phyloP scores from a whole-genome alignment of 1,140 invertebrate species.

The Colletes latitarsis region DNA sequence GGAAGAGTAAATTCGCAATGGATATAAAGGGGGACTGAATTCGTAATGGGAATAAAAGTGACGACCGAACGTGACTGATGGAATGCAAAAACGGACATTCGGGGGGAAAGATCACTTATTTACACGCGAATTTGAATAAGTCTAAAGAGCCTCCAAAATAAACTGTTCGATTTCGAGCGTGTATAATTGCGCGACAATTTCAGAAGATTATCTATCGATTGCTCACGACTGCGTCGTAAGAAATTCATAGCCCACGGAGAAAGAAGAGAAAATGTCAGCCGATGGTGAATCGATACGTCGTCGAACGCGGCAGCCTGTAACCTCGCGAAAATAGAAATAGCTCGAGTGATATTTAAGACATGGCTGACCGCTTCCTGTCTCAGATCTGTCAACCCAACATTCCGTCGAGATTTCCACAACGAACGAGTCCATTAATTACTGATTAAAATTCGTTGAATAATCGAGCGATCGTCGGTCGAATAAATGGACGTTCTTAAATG shows the following conservation, averaged over 20 bases:
- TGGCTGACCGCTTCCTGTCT: constrained; percentile 2
- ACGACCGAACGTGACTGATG: not conserved
- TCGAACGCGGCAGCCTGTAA: constrained; percentile 37
- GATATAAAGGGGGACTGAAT: not conserved
- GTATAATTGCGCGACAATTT: constrained; percentile 47
- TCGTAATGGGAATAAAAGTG: not conserved
- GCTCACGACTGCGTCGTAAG: constrained; percentile 43
- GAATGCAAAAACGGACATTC: not conserved
- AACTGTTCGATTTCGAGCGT: constrained; percentile 29
- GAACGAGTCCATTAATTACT: constrained; percentile 42
- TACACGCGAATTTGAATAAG: not conserved
- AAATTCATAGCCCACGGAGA: constrained; percentile 57
- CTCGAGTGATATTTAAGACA: constrained; percentile 26
- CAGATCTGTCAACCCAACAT: not conserved
- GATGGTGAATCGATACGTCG: constrained; percentile 59
- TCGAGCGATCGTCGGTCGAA: not conserved
- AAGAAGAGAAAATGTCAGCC: constrained; percentile 47
- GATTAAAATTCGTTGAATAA: constrained; percentile 64
- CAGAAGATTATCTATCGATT: constrained; percentile 52
- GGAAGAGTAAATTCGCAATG: no score
- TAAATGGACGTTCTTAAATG: not conserved
- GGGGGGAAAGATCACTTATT: not conserved
- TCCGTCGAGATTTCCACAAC: not conserved
- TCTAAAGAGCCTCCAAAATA: not conserved
- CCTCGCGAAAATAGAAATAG: constrained; percentile 36